Evolutionary conservation across 64 coral and sea anemone species (phyloP).

Genomic region (Platygyra sinensis): DNA sequence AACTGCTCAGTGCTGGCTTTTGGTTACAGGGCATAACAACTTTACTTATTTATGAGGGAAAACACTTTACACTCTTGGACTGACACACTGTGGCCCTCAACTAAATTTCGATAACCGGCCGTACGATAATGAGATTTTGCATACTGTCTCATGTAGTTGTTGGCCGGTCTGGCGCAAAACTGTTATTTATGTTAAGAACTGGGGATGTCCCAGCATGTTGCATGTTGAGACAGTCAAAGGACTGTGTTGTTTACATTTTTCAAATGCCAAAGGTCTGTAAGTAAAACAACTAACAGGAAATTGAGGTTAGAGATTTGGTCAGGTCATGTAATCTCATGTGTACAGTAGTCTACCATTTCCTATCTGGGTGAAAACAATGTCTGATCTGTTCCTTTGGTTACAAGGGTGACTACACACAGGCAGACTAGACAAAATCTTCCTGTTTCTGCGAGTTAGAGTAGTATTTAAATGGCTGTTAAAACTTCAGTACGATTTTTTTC

Average conservation of each 20-base stretch:
- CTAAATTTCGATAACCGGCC: no score
- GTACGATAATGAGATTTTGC: no score
- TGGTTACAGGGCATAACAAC: neutral
- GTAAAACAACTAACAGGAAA: slow-evolving; percentile 24
- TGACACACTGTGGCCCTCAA: no score
- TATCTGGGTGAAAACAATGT: neutral
- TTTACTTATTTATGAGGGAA: no score
- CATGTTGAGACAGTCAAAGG: neutral
- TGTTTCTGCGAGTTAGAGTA: no score
- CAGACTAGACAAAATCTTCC: neutral
- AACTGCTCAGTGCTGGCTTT: neutral
- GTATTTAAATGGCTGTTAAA: no score
- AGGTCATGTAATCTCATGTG: slow-evolving; percentile 16
- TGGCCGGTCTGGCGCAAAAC: no score
- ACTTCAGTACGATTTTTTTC: no score
- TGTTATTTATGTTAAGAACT: no score
- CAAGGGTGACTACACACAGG: neutral
- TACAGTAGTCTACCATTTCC: neutral
- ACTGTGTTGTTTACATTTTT: slow-evolving; percentile 37
- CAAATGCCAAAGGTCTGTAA: neutral
- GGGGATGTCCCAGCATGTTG: neutral
- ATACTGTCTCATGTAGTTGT: no score
- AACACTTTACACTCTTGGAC: no score
- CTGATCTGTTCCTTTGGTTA: neutral
- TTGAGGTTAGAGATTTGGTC: neutral